Percentiles rank a stretch among this genome's conserved stretches.
phyloP scores from a whole-genome alignment of 2,797 vertebrate genomes.

The Tympanoctomys barrerae region DNA sequence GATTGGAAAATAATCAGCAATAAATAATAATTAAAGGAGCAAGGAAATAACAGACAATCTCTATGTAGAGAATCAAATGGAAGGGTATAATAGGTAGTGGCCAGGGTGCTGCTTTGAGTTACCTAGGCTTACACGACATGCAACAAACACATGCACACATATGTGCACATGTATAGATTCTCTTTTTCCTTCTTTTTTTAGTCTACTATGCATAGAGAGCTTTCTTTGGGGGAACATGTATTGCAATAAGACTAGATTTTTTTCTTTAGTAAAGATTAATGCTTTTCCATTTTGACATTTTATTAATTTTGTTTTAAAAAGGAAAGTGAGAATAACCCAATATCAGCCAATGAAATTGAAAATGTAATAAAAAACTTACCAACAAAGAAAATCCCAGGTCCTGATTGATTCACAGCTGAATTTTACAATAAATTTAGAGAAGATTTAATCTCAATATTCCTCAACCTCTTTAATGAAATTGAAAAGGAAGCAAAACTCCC shows the following conservation, averaged over 20 bases:
- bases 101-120: neutral
- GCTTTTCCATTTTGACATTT: conserved; percentile 57
- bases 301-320: conserved; percentile 64
- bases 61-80: neutral
- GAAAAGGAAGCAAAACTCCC: no score
- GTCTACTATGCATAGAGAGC: neutral
- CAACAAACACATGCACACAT: neutral
- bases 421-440: no score
- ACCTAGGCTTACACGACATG: neutral
- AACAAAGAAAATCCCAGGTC: no score
- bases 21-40: conserved; percentile 3
- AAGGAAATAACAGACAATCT: neutral
- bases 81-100: neutral
- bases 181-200: neutral
- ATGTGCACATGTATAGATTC: neutral
- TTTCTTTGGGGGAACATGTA: neutral
- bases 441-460: no score
- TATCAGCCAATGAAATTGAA: no score
- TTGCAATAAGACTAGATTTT: conserved; percentile 7
- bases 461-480: no score
- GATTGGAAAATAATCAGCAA: neutral
- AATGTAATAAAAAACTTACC: no score
- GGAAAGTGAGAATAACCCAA: no score
- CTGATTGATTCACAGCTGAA: no score
- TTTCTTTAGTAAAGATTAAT: conserved; percentile 36